Evolutionary conservation across 2,797 vertebrate species (phyloP).

Genomic region (Esox masquinongy): DNA sequence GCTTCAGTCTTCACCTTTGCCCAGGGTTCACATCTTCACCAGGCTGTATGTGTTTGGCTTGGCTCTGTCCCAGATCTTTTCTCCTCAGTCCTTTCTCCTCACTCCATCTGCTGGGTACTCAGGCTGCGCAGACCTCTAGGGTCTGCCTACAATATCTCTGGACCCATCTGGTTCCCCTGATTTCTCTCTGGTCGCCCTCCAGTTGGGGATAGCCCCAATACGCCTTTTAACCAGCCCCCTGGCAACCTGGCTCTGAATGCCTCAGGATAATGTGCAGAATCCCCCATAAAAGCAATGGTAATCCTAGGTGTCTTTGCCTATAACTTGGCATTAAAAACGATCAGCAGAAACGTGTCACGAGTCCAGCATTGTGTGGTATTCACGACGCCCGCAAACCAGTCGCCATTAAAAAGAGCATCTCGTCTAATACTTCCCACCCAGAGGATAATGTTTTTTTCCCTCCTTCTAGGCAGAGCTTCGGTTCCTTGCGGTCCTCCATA

Average conservation of each 20-base stretch:
- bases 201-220: constrained; percentile 15
- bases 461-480: constrained; percentile 3
- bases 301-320: background rate
- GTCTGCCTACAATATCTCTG: background rate
- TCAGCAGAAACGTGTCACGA: background rate
- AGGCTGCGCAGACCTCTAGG: constrained; percentile 7
- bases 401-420: background rate
- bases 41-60: background rate
- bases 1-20: background rate
- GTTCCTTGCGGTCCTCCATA: constrained; percentile 24
- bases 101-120: constrained; percentile 25
- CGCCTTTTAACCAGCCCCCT: background rate
- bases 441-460: constrained; percentile 9
- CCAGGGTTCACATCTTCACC: background rate
- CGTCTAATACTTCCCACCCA: background rate
- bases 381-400: constrained; percentile 5
- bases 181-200: constrained; percentile 11
- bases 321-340: background rate
- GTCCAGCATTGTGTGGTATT: background rate
- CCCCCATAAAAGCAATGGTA: background rate
- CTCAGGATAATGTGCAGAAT: background rate
- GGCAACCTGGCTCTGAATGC: background rate
- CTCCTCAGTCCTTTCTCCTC: constrained; percentile 18
- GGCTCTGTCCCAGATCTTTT: background rate
- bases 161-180: background rate